Conservation (phyloP, 2,797 vertebrate species). For the Loris lydekkerianus region DNA sequence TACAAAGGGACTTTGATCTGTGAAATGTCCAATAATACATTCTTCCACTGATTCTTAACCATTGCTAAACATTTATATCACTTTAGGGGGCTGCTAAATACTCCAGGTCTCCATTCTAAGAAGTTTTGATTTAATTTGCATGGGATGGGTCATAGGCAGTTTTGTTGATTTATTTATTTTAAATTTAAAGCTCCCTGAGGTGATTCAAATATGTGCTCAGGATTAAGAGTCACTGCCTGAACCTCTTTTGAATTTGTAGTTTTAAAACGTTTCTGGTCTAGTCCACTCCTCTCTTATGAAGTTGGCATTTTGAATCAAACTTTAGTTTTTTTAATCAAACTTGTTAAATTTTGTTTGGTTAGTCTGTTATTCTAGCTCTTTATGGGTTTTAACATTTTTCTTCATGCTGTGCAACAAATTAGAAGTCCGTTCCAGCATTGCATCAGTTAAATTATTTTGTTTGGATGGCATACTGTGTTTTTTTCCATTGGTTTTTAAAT, state of each 20-base stretch:
- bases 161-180: neutral
- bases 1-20: conserved; percentile 37
- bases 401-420: conserved; percentile 46
- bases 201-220: conserved; percentile 31
- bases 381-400: neutral
- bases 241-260: conserved; percentile 16
- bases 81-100: conserved; percentile 54
- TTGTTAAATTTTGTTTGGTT: conserved; percentile 47
- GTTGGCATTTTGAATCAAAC: conserved; percentile 48
- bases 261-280: conserved; percentile 23
- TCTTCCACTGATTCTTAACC: conserved; percentile 27
- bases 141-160: neutral
- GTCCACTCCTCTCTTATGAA: conserved; percentile 5
- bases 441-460: conserved; percentile 55
- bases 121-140: conserved; percentile 62
- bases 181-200: neutral
- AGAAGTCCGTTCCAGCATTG: conserved; percentile 33
- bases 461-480: neutral
- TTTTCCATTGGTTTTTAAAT: neutral
- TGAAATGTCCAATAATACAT: conserved; percentile 60
- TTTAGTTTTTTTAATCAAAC: conserved; percentile 28
- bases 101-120: neutral
- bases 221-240: neutral
- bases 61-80: conserved; percentile 50
- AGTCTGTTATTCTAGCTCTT: conserved; percentile 34